Conservation (phyloP, 2,888 invertebrate genomes). For the Chrysolina americana region DNA sequence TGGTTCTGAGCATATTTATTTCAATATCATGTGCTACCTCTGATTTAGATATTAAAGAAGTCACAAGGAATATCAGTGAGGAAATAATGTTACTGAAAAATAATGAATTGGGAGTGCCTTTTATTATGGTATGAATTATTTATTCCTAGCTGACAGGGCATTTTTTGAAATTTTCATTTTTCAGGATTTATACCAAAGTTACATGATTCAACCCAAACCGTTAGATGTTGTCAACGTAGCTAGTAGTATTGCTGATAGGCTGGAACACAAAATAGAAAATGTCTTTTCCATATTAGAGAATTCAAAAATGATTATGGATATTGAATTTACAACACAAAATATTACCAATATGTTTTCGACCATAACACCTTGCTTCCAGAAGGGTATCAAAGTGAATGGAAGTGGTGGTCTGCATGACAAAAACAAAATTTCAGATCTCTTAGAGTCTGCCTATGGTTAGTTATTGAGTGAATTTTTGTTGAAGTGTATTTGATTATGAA, state of each 20-base stretch:
- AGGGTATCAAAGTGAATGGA: conserved; percentile 11
- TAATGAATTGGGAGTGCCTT: conserved; percentile 65
- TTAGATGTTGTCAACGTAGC: conserved; percentile 61
- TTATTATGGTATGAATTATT: conserved; percentile 61
- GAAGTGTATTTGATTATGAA: too few species aligned
- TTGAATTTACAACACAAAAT: conserved; percentile 49
- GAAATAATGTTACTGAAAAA: conserved; percentile 62
- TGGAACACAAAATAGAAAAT: conserved; percentile 56
- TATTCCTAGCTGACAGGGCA: neutral
- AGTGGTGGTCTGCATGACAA: neutral
- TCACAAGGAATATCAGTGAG: conserved; percentile 58
- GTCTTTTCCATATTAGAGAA: conserved; percentile 62
- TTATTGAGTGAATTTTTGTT: neutral
- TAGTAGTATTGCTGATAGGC: conserved; percentile 61
- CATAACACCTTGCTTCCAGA: conserved; percentile 38
- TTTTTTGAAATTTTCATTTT: conserved; percentile 43
- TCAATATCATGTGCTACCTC: conserved; percentile 36
- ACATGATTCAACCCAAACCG: conserved; percentile 60
- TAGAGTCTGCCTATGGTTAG: conserved; percentile 1
- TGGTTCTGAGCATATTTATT: conserved; percentile 35
- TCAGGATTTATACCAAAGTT: conserved; percentile 65
- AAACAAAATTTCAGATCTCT: conserved; percentile 11
- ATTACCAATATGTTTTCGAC: conserved; percentile 38
- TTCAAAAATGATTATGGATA: conserved; percentile 61
- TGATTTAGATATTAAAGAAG: conserved; percentile 54